These are phyloP conservation scores for Atta cephalotes DNA, from an alignment of 1,140 invertebrate species.

Conservation along the genomic window DNA sequence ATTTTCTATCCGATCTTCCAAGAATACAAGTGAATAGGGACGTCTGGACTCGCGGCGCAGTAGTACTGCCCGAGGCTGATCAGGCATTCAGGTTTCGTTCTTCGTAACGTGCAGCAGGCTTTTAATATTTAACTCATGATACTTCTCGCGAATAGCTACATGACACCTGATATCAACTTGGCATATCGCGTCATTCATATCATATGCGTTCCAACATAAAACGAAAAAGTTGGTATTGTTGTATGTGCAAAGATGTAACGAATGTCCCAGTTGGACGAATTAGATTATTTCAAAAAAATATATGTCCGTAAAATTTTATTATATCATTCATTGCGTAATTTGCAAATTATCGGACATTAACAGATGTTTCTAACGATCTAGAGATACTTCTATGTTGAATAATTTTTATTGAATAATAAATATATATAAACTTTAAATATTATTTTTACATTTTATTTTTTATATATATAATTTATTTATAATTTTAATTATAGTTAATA, in stretches of 20 bases:
- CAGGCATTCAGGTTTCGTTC: constrained; percentile 56
- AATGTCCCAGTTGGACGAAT: neutral
- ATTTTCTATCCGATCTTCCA: constrained; percentile 42
- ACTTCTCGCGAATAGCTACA: constrained; percentile 18
- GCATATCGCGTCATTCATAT: constrained; percentile 14
- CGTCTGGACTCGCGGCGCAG: constrained; percentile 18
- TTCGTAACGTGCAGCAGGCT: neutral
- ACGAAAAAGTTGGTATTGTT: neutral
- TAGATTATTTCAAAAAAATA: neutral
- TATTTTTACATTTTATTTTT: neutral
- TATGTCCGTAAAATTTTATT: neutral
- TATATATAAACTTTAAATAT: neutral
- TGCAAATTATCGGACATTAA: neutral
- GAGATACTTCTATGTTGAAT: neutral
- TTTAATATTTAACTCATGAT: constrained; percentile 56
- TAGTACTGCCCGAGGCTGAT: constrained; percentile 50
- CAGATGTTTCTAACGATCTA: constrained; percentile 8
- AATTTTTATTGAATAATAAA: neutral
- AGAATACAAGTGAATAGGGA: constrained; percentile 2
- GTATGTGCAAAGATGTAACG: neutral
- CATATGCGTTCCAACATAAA: neutral
- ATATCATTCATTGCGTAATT: neutral
- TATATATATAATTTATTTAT: neutral
- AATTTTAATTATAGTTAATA: constrained; percentile 2
- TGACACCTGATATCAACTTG: constrained; percentile 47